Evolutionary conservation across 2,113 vertebrate species (phyloP), one percentile per base, ranked within the genome.

Genomic region (Erythrocercus mccallii): DNA sequence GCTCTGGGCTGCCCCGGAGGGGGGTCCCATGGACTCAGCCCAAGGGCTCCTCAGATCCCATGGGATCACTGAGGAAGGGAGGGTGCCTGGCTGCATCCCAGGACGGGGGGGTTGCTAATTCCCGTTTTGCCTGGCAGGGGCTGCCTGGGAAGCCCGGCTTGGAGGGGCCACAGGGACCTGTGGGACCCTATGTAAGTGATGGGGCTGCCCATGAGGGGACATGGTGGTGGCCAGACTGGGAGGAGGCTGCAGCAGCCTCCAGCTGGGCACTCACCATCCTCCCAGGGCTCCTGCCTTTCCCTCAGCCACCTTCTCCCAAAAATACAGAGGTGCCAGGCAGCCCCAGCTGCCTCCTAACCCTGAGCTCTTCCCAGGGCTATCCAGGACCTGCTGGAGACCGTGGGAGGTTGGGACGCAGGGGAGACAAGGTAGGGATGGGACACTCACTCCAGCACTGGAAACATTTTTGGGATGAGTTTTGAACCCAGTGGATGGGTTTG

Each of bases 131-230:
- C 78, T 88, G 88, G 42, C 94, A 99, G 99, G 99, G 99, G 44
- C 97, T 99, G 74, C 97, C 97, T 68, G 99, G 99, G 69, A 98
- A 99, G 81, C 93, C 97, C 5, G 99, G 99, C 70, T 31, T 42
- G 10, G 98, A 98, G 61, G 99, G 99, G 90, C 97, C 97, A 0
- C 99, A 99, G 93, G 99, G 98, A 91, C 96, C 97, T 73, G 98
- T 99, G 74, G 99, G 99, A 97, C 97, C 98, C 98, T 97, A 98
- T 94, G 99, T 99, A 98, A 99, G 99, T 99, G 98, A 96, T 58
- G 10, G 31, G 9, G 17, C 20, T 40, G 61, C 18, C 35, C 5
- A 4, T 0, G 27, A 40, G 30, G 33, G 84, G 40, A 24, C 12
- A 20, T 1, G 4, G 57, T 10, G 1, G 15, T 1, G 2, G 35